Percentiles rank a stretch among this genome's conserved stretches.
phyloP scores from a whole-genome alignment of 1,140 invertebrate species.

The Metopolophium dirhodum region DNA sequence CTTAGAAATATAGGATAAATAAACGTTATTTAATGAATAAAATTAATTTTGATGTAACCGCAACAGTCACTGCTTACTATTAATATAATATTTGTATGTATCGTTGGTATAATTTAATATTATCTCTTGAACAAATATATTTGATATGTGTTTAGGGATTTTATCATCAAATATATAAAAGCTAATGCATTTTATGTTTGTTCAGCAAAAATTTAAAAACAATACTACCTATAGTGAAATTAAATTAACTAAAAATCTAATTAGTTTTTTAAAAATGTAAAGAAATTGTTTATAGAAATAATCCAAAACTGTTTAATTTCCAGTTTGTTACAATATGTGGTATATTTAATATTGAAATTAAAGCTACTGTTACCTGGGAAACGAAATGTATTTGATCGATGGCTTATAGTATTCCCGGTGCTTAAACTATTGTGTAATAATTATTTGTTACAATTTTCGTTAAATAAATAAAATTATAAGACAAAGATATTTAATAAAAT shows the following conservation, averaged over 20 bases:
- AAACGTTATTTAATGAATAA: no score
- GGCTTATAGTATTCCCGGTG: background rate
- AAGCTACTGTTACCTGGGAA: background rate
- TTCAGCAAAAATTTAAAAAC: background rate
- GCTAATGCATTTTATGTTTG: background rate
- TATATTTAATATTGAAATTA: background rate
- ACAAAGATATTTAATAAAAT: background rate
- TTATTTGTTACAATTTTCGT: background rate
- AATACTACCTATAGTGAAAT: no score
- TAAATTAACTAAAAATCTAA: background rate
- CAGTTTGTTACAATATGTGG: background rate
- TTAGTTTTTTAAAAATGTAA: background rate
- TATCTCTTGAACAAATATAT: no score
- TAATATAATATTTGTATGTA: no score
- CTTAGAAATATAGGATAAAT: no score
- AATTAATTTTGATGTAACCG: no score
- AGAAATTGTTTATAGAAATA: background rate
- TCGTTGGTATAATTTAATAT: no score
- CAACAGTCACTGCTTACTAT: no score
- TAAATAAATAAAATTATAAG: background rate
- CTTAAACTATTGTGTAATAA: background rate
- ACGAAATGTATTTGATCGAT: constrained; percentile 7
- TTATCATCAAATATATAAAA: no score
- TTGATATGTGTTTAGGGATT: no score
- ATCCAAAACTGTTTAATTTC: background rate